phyloP scores from a whole-genome alignment of 2,797 vertebrate species.

The Lutjanus argentimaculatus region DNA sequence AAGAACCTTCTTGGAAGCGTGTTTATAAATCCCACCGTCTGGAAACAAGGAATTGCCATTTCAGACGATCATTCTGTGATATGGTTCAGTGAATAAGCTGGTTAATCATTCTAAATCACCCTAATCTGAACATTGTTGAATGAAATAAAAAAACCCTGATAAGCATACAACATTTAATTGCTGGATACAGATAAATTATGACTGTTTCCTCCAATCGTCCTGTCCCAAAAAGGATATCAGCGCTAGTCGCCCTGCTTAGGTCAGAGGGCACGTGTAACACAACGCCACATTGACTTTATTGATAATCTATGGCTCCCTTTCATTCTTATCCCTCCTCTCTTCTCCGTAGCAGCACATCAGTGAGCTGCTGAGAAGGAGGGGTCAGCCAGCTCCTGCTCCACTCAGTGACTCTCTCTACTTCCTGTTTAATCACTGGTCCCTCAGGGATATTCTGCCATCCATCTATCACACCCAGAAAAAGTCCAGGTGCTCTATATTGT shows the following conservation, averaged over 20 bases:
- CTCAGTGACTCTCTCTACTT: constrained; percentile 73
- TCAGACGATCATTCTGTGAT: constrained; percentile 12
- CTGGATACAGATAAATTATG: constrained; percentile 39
- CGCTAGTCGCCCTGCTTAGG: constrained; percentile 75
- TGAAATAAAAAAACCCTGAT: neutral
- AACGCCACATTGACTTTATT: constrained; percentile 78
- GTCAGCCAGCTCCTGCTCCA: constrained; percentile 61
- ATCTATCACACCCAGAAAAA: constrained; percentile 79
- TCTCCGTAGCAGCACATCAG: constrained; percentile 77
- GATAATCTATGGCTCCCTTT: constrained; percentile 81
- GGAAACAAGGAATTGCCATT: neutral
- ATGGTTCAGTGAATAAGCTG: constrained; percentile 18
- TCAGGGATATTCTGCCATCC: constrained; percentile 73
- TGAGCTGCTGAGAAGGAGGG: constrained; percentile 65
- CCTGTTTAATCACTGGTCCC: constrained; percentile 81
- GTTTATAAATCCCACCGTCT: neutral
- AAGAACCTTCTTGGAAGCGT: no score
- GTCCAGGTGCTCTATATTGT: constrained; percentile 74
- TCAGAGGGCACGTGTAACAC: constrained; percentile 82
- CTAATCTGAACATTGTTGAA: constrained; percentile 35
- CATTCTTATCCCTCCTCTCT: constrained; percentile 67
- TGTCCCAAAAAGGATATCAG: constrained; percentile 60
- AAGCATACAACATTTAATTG: constrained; percentile 15
- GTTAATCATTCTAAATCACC: constrained; percentile 49
- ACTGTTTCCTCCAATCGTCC: constrained; percentile 9